A percentile compares a stretch with the other conserved stretches of the same genome.
phyloP scores from a whole-genome alignment of 2,113 vertebrate genomes.

The Heterocephalus glaber region DNA sequence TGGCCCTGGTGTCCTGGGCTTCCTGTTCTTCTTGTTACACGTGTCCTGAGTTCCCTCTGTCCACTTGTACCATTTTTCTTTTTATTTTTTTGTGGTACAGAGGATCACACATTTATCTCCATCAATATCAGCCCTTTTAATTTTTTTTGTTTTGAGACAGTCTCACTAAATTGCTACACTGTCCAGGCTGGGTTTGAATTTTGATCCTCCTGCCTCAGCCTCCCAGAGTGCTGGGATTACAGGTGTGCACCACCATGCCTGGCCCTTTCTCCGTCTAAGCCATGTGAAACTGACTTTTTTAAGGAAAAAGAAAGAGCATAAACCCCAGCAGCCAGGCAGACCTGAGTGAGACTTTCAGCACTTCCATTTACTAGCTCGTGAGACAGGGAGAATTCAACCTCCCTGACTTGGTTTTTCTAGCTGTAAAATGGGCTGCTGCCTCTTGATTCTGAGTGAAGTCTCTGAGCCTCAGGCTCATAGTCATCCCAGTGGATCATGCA shows the following conservation, averaged over 20 bases:
- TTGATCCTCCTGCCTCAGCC: neutral
- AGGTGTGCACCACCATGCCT: neutral
- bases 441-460: neutral
- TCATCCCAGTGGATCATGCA: no score
- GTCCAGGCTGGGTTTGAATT: neutral
- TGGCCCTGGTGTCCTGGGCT: no score
- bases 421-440: neutral
- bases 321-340: neutral
- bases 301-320: neutral
- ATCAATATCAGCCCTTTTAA: neutral
- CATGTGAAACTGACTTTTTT: fast-evolving
- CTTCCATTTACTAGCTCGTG: neutral
- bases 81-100: neutral
- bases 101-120: neutral
- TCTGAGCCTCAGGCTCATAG: neutral
- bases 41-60: neutral
- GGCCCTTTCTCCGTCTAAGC: neutral
- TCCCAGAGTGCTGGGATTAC: neutral
- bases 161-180: neutral
- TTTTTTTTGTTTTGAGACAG: neutral
- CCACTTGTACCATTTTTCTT: neutral
- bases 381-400: neutral
- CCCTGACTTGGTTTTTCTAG: neutral
- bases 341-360: no score
- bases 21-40: neutral